These are phyloP conservation scores for Pitangus sulphuratus DNA, from an alignment of 2,797 vertebrate species.

Conservation along the genomic window DNA sequence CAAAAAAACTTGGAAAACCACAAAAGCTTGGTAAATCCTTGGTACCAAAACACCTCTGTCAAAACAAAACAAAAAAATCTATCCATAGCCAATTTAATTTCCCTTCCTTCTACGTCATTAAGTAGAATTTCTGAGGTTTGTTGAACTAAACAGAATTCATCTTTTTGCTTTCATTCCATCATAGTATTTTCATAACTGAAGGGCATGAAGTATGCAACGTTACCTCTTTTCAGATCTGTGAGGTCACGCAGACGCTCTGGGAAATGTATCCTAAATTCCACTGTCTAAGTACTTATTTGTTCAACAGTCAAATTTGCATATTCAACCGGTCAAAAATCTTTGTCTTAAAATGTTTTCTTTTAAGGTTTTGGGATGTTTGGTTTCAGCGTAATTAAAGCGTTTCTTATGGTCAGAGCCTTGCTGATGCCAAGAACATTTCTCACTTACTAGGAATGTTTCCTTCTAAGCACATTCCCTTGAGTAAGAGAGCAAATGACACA, in stretches of 20 bases:
- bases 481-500: constrained; percentile 69
- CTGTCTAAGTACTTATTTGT: background rate
- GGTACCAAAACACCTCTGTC: background rate
- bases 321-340: background rate
- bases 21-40: background rate
- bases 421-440: constrained; percentile 68
- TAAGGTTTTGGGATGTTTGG: background rate
- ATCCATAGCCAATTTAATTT: background rate
- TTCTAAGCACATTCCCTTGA: constrained; percentile 72
- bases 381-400: constrained; percentile 58
- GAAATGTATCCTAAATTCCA: background rate
- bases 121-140: background rate
- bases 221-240: background rate
- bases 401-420: constrained; percentile 28
- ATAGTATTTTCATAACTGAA: background rate
- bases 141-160: background rate
- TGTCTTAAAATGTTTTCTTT: background rate
- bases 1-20: background rate
- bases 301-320: background rate
- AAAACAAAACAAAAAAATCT: background rate
- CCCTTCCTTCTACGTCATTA: background rate
- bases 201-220: background rate
- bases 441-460: constrained; percentile 73
- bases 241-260: background rate
- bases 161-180: background rate